Evolutionary conservation across 92 coral and sea anemone genomes (phyloP).

Genomic region (Isaurus tuberculatus): DNA sequence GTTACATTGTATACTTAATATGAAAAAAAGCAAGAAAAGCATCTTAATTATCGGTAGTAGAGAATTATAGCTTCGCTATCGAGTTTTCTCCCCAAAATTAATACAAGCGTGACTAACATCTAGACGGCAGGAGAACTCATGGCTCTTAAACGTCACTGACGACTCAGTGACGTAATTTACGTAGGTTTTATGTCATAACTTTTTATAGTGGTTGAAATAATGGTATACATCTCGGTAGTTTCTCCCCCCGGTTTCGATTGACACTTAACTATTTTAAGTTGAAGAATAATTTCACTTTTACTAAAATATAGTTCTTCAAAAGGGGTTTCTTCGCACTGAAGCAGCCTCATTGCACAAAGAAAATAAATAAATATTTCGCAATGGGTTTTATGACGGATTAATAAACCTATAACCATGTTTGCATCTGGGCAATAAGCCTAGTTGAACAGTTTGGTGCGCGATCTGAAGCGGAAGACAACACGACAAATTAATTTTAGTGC

Average conservation of each 20-base stretch:
- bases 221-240: background rate
- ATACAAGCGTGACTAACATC: background rate
- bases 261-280: slow-evolving; percentile 7
- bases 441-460: background rate
- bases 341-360: background rate
- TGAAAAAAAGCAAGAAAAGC: background rate
- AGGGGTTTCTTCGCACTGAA: background rate
- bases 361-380: slow-evolving; percentile 6
- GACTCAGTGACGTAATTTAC: slow-evolving; percentile 11
- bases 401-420: background rate
- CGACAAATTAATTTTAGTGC: no score
- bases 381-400: background rate
- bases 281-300: background rate
- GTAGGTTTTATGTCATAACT: slow-evolving; percentile 14
- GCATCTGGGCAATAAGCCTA: background rate
- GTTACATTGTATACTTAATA: background rate
- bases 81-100: background rate
- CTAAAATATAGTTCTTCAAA: slow-evolving; percentile 27
- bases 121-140: background rate
- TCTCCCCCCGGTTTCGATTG: slow-evolving; percentile 2
- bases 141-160: background rate
- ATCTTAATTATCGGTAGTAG: background rate
- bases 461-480: no score
- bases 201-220: background rate
- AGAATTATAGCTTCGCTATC: background rate